phyloP scores from a whole-genome alignment of 2,797 vertebrate genomes.

The Lagorchestes hirsutus region DNA sequence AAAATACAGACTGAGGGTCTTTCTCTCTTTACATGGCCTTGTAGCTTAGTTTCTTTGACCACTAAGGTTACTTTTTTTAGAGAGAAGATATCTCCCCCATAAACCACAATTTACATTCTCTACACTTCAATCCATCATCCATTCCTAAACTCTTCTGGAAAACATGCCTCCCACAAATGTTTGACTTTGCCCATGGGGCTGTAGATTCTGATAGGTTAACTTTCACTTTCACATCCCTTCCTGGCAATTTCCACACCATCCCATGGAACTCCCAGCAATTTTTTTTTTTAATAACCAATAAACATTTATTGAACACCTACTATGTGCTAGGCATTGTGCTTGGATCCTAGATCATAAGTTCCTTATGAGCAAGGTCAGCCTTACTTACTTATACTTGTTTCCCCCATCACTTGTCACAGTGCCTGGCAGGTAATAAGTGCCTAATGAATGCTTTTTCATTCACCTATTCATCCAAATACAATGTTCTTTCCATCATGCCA shows the following conservation, averaged over 20 bases:
- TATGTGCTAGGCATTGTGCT: not conserved
- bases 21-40: not conserved
- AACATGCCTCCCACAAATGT: not conserved
- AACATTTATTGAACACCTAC: not conserved
- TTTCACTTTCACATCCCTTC: not conserved
- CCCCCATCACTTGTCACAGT: not conserved
- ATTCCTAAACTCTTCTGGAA: not conserved
- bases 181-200: not conserved
- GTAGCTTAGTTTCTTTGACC: not conserved
- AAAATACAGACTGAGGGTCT: not conserved
- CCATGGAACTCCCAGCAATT: not conserved
- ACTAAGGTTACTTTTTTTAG: not conserved
- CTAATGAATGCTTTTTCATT: not conserved
- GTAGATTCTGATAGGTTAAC: not conserved
- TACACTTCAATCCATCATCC: not conserved
- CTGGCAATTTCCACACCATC: not conserved
- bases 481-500: not conserved
- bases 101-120: not conserved
- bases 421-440: not conserved
- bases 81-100: not conserved
- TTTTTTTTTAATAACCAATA: not conserved
- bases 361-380: not conserved
- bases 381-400: not conserved
- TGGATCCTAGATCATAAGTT: not conserved
- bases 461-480: not conserved